These are phyloP conservation scores for Dolichotis patagonum DNA, from an alignment of 2,113 vertebrate species.

Conservation along the genomic window DNA sequence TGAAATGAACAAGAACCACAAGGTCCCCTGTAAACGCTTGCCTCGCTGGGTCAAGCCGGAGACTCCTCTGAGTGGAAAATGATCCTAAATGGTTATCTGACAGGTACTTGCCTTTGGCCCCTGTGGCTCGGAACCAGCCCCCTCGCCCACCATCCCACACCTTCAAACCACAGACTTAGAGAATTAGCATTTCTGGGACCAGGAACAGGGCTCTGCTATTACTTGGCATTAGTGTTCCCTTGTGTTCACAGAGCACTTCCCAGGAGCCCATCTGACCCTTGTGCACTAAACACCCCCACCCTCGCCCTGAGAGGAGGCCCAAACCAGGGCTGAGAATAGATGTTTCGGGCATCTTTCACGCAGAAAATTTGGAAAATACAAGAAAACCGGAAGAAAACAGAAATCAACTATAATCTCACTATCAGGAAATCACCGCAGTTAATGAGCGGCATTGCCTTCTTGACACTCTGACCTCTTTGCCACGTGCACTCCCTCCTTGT, in stretches of 20 bases:
- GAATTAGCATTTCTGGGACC: not conserved
- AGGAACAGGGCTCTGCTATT: not conserved
- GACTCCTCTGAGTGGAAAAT: not conserved
- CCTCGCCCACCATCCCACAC: not conserved
- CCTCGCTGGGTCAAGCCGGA: not conserved
- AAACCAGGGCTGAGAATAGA: not conserved
- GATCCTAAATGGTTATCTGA: not conserved
- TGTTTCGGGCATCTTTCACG: not conserved
- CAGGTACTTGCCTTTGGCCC: not conserved
- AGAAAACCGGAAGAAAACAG: not conserved
- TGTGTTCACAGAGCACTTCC: not conserved
- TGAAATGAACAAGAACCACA: not conserved
- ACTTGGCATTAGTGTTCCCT: not conserved
- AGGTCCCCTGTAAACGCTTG: not conserved
- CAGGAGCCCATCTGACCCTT: not conserved
- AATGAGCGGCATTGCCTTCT: not conserved
- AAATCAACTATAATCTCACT: not conserved
- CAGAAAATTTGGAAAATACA: not conserved
- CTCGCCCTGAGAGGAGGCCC: not conserved
- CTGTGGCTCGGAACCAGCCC: not conserved
- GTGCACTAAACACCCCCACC: no score
- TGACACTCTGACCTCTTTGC: not conserved
- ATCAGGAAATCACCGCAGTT: not conserved
- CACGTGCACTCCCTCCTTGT: not conserved
- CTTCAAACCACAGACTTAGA: not conserved